Evolutionary conservation across 2,888 invertebrate species (phyloP).

Genomic region (Ophion ellenae): DNA sequence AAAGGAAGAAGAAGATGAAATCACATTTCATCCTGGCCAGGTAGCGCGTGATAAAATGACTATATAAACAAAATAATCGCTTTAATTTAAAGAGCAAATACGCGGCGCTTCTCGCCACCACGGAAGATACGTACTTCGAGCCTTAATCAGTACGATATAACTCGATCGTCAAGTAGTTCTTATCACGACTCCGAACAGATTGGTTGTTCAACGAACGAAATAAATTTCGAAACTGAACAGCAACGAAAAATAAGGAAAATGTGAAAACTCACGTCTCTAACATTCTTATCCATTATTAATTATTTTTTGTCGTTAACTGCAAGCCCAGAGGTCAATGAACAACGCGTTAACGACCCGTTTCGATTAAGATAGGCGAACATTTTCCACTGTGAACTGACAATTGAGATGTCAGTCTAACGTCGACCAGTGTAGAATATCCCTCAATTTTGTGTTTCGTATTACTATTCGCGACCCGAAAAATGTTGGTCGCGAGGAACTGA

Average conservation of each 20-base stretch:
- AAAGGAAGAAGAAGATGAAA: neutral
- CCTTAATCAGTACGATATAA: slow-evolving; percentile 29
- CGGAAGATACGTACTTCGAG: neutral
- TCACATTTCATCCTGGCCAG: neutral
- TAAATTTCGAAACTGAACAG: neutral
- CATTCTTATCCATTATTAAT: too few relatives aligned
- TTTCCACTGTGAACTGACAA: too few relatives aligned
- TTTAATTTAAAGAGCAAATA: slow-evolving; percentile 22
- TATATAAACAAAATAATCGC: slow-evolving; percentile 22
- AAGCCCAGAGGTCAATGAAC: too few relatives aligned
- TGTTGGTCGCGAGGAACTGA: too few relatives aligned
- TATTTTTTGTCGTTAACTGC: too few relatives aligned
- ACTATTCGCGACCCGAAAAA: too few relatives aligned
- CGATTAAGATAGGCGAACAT: too few relatives aligned
- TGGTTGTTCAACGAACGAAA: slow-evolving; percentile 1
- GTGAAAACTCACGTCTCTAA: too few relatives aligned
- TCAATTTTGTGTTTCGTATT: too few relatives aligned
- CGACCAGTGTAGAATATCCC: too few relatives aligned
- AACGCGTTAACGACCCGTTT: too few relatives aligned
- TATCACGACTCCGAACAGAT: slow-evolving; percentile 21
- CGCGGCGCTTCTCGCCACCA: neutral
- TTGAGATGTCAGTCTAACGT: too few relatives aligned
- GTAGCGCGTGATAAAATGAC: neutral
- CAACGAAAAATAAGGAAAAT: neutral
- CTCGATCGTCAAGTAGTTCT: slow-evolving; percentile 16